Percentiles rank a stretch among this genome's conserved stretches.
Conservation (phyloP, 1,140 invertebrate species). For the Diabrotica virgifera region DNA sequence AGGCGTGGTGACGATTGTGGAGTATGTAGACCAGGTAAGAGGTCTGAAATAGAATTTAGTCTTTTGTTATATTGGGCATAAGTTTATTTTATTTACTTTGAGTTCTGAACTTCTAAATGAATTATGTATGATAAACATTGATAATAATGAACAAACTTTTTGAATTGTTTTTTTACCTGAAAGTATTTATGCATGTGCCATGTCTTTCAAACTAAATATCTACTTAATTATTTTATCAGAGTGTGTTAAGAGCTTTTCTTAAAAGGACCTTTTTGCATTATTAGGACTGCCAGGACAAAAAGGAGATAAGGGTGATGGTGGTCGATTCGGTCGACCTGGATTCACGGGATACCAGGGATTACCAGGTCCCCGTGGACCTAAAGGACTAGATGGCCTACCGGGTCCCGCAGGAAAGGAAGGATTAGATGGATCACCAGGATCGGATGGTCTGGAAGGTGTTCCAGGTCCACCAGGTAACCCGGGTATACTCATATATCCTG, state of each 20-base stretch:
- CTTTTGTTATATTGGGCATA: background rate
- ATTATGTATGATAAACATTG: too few species aligned
- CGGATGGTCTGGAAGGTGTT: constrained; percentile 51
- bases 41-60: background rate
- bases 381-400: constrained; percentile 62
- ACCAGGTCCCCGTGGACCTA: constrained; percentile 48
- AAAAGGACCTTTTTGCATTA: constrained; percentile 9
- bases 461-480: constrained; percentile 42
- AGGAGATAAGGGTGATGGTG: constrained; percentile 50
- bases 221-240: too few species aligned
- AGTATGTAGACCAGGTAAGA: constrained; percentile 60
- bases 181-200: too few species aligned
- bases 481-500: constrained; percentile 38
- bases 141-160: too few species aligned
- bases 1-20: constrained; percentile 62
- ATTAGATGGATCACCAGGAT: constrained; percentile 53
- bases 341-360: constrained; percentile 56
- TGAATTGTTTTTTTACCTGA: too few species aligned
- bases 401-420: constrained; percentile 54
- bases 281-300: constrained; percentile 48
- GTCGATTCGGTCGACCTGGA: constrained; percentile 53
- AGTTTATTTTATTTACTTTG: too few species aligned
- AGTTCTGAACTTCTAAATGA: too few species aligned
- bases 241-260: background rate
- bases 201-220: too few species aligned